These are phyloP conservation scores for Squalus acanthias DNA, from an alignment of 2,797 vertebrate genomes.

Conservation along the genomic window DNA sequence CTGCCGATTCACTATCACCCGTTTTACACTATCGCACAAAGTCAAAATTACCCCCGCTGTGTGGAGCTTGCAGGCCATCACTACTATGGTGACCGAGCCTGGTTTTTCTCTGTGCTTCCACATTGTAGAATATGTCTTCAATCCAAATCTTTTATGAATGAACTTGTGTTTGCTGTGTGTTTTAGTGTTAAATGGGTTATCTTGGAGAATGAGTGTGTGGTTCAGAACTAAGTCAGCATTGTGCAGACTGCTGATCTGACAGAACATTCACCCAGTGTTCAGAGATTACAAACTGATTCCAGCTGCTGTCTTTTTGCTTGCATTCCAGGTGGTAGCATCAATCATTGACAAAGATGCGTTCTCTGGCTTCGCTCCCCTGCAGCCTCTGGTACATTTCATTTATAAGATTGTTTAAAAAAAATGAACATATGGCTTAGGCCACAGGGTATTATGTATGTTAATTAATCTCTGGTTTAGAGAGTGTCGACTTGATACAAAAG, in stretches of 20 bases:
- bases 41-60: not conserved
- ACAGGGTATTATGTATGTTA: not conserved
- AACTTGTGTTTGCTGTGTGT: not conserved
- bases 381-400: constrained; percentile 72
- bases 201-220: not conserved
- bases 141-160: not conserved
- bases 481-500: not conserved
- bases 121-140: too few species aligned
- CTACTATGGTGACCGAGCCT: not conserved
- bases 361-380: constrained; percentile 87
- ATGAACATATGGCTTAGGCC: not conserved
- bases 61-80: not conserved
- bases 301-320: not conserved
- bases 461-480: not conserved
- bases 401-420: not conserved
- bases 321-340: constrained; percentile 79
- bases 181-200: not conserved
- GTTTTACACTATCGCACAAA: not conserved
- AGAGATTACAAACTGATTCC: not conserved
- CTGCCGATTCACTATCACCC: not conserved
- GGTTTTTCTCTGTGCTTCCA: too few species aligned
- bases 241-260: not conserved
- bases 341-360: constrained; percentile 81
- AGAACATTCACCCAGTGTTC: not conserved
- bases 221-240: not conserved